These are phyloP conservation scores for Sceloporus undulatus DNA, from an alignment of 2,113 vertebrate species.

Conservation along the genomic window DNA sequence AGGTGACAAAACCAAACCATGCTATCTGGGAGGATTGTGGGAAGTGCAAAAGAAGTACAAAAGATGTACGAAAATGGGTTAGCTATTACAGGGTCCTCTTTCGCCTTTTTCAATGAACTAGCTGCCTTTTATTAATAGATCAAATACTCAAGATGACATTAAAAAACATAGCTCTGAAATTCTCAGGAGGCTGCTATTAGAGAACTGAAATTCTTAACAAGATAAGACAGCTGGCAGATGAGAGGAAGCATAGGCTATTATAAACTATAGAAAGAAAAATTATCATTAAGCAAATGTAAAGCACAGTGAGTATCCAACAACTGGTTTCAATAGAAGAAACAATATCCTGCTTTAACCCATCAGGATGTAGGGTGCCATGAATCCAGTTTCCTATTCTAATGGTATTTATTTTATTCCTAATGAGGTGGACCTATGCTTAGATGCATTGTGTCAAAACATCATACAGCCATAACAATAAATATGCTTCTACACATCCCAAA, in stretches of 20 bases:
- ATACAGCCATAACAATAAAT: neutral
- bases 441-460: neutral
- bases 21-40: conserved; percentile 28
- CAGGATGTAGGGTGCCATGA: neutral
- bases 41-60: conserved; percentile 33
- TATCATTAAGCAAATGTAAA: neutral
- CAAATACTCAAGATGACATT: neutral
- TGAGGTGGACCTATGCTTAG: neutral
- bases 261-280: neutral
- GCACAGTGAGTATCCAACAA: neutral
- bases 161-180: neutral
- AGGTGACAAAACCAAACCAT: neutral
- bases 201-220: neutral
- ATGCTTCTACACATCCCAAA: neutral
- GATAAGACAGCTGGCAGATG: neutral
- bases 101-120: neutral
- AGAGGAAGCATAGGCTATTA: neutral
- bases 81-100: conserved; percentile 26
- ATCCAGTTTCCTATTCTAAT: neutral
- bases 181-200: neutral
- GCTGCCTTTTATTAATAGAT: conserved; percentile 3
- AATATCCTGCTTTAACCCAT: no score
- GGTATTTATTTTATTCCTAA: neutral
- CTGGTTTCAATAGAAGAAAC: no score
- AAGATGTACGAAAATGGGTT: conserved; percentile 39